phyloP scores from a whole-genome alignment of 2,113 vertebrate species.

The Benitochromis conjunctus region DNA sequence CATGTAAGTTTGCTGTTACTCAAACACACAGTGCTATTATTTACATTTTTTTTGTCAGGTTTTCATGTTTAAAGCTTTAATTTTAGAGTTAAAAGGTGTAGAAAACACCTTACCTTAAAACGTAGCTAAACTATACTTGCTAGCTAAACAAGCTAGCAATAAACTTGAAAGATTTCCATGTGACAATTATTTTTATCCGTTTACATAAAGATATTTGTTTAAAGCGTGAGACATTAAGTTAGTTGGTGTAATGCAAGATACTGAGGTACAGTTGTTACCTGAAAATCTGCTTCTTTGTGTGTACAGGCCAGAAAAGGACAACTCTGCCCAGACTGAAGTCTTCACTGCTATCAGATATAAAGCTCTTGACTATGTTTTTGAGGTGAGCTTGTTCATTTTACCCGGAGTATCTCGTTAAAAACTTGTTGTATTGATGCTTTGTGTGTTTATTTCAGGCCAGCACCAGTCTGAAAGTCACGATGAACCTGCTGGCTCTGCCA shows the following conservation, averaged over 20 bases:
- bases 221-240: neutral
- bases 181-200: neutral
- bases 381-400: slow-evolving; percentile 47
- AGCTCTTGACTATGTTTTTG: slow-evolving; percentile 69
- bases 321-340: neutral
- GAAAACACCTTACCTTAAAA: neutral
- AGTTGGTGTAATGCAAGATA: neutral
- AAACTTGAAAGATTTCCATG: neutral
- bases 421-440: neutral
- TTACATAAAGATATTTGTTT: neutral
- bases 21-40: neutral
- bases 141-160: neutral
- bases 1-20: slow-evolving; percentile 12
- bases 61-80: neutral
- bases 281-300: neutral
- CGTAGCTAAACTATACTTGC: neutral
- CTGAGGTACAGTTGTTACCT: neutral
- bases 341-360: slow-evolving; percentile 60
- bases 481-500: slow-evolving; percentile 60
- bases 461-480: slow-evolving; percentile 43
- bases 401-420: neutral
- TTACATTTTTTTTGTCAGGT: neutral
- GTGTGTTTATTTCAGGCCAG: slow-evolving; percentile 32
- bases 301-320: slow-evolving; percentile 21
- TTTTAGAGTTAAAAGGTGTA: neutral